These are phyloP conservation scores for Eupithecia insigniata DNA, from an alignment of 2,888 invertebrate species.

Conservation along the genomic window DNA sequence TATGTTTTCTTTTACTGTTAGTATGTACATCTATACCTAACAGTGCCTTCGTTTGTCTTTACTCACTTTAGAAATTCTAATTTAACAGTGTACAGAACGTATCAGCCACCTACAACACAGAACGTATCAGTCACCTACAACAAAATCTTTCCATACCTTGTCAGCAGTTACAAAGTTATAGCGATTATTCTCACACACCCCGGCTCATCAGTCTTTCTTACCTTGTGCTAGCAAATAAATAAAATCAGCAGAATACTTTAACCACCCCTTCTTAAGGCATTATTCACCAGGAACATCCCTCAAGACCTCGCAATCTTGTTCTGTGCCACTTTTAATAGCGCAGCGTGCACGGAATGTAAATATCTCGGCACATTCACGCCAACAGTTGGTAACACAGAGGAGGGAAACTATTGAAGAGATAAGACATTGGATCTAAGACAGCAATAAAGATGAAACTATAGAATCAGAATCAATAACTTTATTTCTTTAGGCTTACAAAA, in stretches of 20 bases:
- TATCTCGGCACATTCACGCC: slow-evolving; percentile 54
- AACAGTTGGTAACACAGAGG: slow-evolving; percentile 32
- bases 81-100: neutral
- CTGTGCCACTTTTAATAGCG: slow-evolving; percentile 72
- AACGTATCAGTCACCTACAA: neutral
- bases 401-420: slow-evolving; percentile 9
- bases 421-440: neutral
- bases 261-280: slow-evolving; percentile 32
- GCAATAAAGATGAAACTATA: neutral
- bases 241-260: slow-evolving; percentile 25
- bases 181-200: neutral
- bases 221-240: slow-evolving; percentile 25
- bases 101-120: too few species aligned
- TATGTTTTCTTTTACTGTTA: neutral
- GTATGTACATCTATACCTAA: neutral
- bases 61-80: neutral
- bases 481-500: too few species aligned
- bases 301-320: slow-evolving; percentile 51
- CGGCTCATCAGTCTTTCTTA: slow-evolving; percentile 15
- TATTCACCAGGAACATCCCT: slow-evolving; percentile 47
- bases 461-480: too few species aligned
- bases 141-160: neutral
- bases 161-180: neutral
- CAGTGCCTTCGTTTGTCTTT: neutral
- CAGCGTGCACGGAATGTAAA: slow-evolving; percentile 69